Conservation (phyloP, 1,140 invertebrate species). For the Marisa cornuarietis region DNA sequence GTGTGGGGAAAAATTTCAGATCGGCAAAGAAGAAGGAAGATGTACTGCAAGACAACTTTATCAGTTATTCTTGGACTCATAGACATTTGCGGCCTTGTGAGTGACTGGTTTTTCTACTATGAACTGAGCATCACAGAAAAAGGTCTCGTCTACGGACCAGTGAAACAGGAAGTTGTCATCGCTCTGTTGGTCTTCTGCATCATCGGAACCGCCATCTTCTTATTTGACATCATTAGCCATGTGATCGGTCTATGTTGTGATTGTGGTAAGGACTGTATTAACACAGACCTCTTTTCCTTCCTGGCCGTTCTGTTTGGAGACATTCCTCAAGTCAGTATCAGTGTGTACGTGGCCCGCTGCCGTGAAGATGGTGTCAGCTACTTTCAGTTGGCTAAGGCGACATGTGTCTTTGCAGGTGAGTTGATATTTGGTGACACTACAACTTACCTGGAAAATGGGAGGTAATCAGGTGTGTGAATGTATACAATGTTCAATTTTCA, state of each 20-base stretch:
- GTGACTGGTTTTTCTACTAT: conserved; percentile 54
- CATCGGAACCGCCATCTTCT: conserved; percentile 30
- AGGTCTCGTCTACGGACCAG: conserved; percentile 56
- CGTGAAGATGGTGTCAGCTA: conserved; percentile 55
- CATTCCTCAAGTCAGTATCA: conserved; percentile 51
- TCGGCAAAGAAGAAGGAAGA: too few species aligned
- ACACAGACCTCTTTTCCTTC: conserved; percentile 44
- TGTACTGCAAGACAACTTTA: too few species aligned
- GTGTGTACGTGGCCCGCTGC: conserved; percentile 46
- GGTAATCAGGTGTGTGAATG: background rate
- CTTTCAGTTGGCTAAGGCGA: conserved; percentile 53
- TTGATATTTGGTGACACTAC: too few species aligned
- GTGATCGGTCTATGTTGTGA: conserved; percentile 22
- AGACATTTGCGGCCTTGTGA: conserved; percentile 45
- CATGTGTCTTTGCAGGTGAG: conserved; percentile 42
- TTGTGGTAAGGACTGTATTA: conserved; percentile 43
- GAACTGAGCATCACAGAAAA: conserved; percentile 44
- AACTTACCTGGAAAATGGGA: too few species aligned
- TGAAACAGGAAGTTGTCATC: conserved; percentile 28
- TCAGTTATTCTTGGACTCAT: conserved; percentile 4
- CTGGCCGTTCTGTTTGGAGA: conserved; percentile 54
- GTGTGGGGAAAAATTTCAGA: too few species aligned
- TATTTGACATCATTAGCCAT: conserved; percentile 42
- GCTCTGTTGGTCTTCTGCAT: conserved; percentile 51
- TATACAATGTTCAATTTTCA: too few species aligned